Percentiles rank a stretch among this genome's conserved stretches.
phyloP scores from a whole-genome alignment of 1,140 invertebrate genomes.

The Hylyphantes graminicola region DNA sequence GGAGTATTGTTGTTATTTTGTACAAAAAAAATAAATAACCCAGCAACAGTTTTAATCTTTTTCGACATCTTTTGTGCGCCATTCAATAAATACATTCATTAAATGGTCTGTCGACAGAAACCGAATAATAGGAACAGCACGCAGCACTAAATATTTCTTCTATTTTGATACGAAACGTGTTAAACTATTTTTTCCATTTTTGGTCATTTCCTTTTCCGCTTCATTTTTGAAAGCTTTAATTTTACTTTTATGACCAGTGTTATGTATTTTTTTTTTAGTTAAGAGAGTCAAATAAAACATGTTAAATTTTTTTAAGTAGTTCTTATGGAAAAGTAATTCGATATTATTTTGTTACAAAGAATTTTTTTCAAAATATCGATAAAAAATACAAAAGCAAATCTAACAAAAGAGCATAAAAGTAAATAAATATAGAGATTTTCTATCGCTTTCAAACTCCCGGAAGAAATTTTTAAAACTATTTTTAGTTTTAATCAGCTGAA shows the following conservation, averaged over 20 bases:
- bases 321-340: no score
- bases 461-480: no score
- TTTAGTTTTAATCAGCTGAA: no score
- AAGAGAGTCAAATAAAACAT: background rate
- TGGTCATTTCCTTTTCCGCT: conserved; percentile 22
- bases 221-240: background rate
- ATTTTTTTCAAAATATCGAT: no score
- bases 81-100: background rate
- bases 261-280: background rate
- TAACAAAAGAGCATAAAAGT: no score
- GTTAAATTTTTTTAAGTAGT: no score
- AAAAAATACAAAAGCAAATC: no score
- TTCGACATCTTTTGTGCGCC: background rate
- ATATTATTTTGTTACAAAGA: no score
- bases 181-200: conserved; percentile 9
- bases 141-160: background rate
- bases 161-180: conserved; percentile 5
- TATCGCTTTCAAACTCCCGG: no score
- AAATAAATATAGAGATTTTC: no score
- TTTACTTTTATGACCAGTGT: background rate
- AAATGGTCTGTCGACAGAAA: background rate
- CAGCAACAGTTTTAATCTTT: background rate
- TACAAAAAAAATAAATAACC: background rate
- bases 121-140: background rate
- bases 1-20: background rate